Evolutionary conservation across 2,797 vertebrate species (phyloP), one percentile per base, ranked within the genome.

Genomic region (Malurus splendens): DNA sequence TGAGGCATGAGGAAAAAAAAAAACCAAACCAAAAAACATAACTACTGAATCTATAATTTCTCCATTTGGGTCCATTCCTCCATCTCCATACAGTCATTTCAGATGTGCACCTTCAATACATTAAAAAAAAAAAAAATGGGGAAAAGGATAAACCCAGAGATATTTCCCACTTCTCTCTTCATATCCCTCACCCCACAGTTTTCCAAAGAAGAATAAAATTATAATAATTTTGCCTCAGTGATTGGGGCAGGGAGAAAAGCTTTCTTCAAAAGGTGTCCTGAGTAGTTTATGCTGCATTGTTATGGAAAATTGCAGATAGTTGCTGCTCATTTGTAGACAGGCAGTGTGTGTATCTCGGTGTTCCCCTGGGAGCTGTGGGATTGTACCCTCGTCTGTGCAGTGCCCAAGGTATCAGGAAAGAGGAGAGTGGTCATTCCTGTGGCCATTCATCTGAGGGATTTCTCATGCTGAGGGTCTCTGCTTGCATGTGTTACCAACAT

Each of bases 21-120:
- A 3, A 10, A 14, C 7, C 2, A 2, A 61, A 6, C 7, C 6
- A 42, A 62, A 6, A 9, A 39, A 7, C 5, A 14, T 4, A 70
- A 18, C 27, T 47, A 18, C 18, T 39, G 41, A 60, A 42, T 48
- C 78, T 77, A 41, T 62, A 56, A 67, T 90, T 67, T 75, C 32
- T 73, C 57, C 12, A 7, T 45, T 86, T n/a, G 23, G 8, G 22
- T 52, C 7, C 27, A 41, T 79, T 90, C 28, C 20, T 71, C 45
- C 6, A 30, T 14, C 38, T n/a, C 18, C 1, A 1, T 54, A 61
- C 65, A 67, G 19, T 57, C 60, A 80, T 6, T 71, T 73, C 45
- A 67, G 41, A 57, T 33, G 28, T 28, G 28, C 16, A 80, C 7
- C 12, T 52, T 33, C 36, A n/a, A 14, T 50, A 68, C n/a, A 66